A percentile compares a stretch with the other conserved stretches of the same genome.
Evolutionary conservation across 2,797 vertebrate genomes (phyloP).

Genomic region (Sebastes kiyomatsui): DNA sequence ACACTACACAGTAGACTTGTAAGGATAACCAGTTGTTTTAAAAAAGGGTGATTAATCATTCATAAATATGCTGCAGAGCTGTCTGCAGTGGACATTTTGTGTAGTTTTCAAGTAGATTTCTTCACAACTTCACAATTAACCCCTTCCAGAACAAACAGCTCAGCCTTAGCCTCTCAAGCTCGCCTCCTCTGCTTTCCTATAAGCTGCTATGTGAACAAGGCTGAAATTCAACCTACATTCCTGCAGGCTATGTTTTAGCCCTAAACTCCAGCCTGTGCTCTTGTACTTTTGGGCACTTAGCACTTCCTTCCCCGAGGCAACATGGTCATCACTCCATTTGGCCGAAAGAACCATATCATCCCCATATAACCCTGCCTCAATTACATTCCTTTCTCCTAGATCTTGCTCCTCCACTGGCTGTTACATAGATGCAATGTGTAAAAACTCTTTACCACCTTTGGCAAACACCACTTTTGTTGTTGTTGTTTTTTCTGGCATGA

Average conservation of each 20-base stretch:
- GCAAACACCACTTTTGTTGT: background rate
- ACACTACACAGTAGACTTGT: background rate
- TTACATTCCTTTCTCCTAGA: background rate
- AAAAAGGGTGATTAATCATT: background rate
- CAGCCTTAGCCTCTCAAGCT: background rate
- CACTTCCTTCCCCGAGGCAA: conserved; percentile 40
- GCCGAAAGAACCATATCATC: conserved; percentile 4
- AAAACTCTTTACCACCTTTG: background rate
- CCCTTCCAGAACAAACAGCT: conserved; percentile 10
- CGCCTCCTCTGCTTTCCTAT: background rate
- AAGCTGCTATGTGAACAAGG: conserved; percentile 17
- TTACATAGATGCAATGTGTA: background rate
- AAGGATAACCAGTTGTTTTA: background rate
- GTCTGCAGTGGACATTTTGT: background rate
- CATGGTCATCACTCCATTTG: conserved; percentile 30
- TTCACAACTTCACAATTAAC: background rate
- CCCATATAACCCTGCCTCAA: background rate
- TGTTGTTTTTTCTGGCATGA: background rate
- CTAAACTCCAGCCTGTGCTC: conserved; percentile 17
- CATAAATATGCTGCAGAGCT: background rate
- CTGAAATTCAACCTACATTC: conserved; percentile 15
- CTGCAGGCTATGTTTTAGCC: conserved; percentile 36
- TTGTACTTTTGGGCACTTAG: conserved; percentile 25
- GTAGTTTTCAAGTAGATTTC: background rate
- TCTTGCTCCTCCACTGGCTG: background rate